A percentile compares a stretch with the other conserved stretches of the same genome.
These are phyloP conservation scores for Oriolus oriolus DNA, from an alignment of 2,113 vertebrate species.

Conservation along the genomic window DNA sequence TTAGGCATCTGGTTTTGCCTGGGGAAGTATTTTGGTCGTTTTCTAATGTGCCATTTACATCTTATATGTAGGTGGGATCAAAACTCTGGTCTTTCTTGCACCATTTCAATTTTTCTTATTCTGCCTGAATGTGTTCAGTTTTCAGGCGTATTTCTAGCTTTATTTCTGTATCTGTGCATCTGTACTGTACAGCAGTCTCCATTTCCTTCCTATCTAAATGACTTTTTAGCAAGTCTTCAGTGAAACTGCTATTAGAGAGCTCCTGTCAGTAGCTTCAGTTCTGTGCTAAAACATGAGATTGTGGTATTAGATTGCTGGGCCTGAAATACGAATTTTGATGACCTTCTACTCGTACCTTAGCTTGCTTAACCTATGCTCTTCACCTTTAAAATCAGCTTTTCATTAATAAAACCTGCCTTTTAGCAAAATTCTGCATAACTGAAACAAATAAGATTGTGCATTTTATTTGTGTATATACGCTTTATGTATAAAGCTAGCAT, in stretches of 20 bases:
- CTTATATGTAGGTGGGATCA: background rate
- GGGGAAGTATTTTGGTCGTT: background rate
- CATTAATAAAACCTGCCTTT: background rate
- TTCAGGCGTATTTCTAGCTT: background rate
- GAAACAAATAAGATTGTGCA: background rate
- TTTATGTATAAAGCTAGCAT: background rate
- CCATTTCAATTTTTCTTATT: background rate
- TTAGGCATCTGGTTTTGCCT: background rate
- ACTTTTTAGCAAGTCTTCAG: background rate
- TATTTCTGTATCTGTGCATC: background rate
- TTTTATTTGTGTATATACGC: background rate
- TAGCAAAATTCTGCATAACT: background rate
- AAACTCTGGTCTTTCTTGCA: background rate
- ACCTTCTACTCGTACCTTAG: background rate
- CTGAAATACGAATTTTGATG: background rate
- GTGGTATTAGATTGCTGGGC: background rate
- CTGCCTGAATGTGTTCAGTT: background rate
- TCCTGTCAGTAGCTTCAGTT: background rate
- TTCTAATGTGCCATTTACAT: background rate
- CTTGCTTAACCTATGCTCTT: background rate
- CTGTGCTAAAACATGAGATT: background rate
- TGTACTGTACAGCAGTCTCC: fast-evolving
- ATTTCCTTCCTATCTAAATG: background rate
- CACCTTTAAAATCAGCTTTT: background rate
- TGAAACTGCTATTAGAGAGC: background rate